These are phyloP conservation scores for Drosophila testacea DNA, from an alignment of 2,888 invertebrate genomes.

Conservation along the genomic window DNA sequence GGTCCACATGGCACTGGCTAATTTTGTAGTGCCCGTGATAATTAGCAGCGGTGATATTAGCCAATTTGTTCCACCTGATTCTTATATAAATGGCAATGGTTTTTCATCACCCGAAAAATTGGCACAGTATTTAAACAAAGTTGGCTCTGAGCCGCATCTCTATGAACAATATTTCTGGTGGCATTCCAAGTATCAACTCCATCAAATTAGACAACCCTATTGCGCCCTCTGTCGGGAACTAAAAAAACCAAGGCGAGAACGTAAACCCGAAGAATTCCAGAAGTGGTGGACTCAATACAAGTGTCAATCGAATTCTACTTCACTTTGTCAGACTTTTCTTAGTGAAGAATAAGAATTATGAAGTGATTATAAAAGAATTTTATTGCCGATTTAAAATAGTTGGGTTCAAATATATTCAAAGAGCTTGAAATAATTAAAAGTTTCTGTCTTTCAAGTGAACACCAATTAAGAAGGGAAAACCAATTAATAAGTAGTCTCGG, in stretches of 20 bases:
- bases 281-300: constrained; percentile 56
- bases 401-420: not conserved
- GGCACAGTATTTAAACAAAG: constrained; percentile 86
- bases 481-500: too few species aligned
- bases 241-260: constrained; percentile 5
- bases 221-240: constrained; percentile 65
- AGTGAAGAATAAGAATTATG: too few species aligned
- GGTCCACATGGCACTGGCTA: constrained; percentile 62
- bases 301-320: not conserved
- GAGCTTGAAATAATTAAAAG: not conserved
- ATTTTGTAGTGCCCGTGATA: constrained; percentile 87
- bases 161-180: constrained; percentile 88
- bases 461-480: too few species aligned
- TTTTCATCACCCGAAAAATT: constrained; percentile 86
- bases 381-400: too few species aligned
- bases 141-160: constrained; percentile 84
- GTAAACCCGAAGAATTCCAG: constrained; percentile 26
- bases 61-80: constrained; percentile 86
- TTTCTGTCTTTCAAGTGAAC: too few species aligned
- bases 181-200: constrained; percentile 76
- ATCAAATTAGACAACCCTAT: constrained; percentile 29
- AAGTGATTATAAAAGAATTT: too few species aligned
- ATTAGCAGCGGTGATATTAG: constrained; percentile 88
- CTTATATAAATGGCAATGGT: constrained; percentile 88
- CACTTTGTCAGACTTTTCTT: too few species aligned